phyloP scores from a whole-genome alignment of 2,888 invertebrate genomes.

The Oligia fasciuncula region DNA sequence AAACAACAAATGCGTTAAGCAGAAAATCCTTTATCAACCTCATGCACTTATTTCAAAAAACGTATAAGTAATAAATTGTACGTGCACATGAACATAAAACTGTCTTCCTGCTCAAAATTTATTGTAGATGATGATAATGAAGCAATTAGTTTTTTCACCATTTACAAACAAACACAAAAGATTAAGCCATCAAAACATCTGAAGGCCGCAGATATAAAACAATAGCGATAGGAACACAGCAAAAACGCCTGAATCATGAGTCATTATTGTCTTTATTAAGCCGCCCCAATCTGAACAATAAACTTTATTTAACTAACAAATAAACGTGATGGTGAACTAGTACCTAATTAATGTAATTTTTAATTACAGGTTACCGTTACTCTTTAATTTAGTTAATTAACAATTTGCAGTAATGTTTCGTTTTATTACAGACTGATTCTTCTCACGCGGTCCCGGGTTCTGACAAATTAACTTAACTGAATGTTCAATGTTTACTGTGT shows the following conservation, averaged over 20 bases:
- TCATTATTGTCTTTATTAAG: constrained; percentile 43
- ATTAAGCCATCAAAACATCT: constrained; percentile 57
- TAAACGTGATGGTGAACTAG: constrained; percentile 41
- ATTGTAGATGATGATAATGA: constrained; percentile 43
- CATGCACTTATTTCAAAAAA: constrained; percentile 5
- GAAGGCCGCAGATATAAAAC: constrained; percentile 58
- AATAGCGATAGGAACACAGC: constrained; percentile 54
- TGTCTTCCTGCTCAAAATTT: constrained; percentile 52
- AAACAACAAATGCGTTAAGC: background rate
- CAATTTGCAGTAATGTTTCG: constrained; percentile 35
- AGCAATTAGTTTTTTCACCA: constrained; percentile 60
- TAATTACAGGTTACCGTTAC: constrained; percentile 25
- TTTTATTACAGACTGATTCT: constrained; percentile 24
- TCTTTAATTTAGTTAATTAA: constrained; percentile 21
- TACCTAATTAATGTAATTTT: constrained; percentile 22
- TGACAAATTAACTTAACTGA: constrained; percentile 9
- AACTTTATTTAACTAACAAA: constrained; percentile 51
- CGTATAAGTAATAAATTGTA: background rate
- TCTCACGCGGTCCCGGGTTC: background rate
- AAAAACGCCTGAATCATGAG: constrained; percentile 48
- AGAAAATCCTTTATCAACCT: background rate
- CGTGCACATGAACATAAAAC: constrained; percentile 23
- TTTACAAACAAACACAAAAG: constrained; percentile 58
- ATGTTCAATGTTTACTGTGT: constrained; percentile 42
- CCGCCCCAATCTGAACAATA: constrained; percentile 39